Evolutionary conservation across 1,140 invertebrate genomes (phyloP).

Genomic region (Dreissena polymorpha): DNA sequence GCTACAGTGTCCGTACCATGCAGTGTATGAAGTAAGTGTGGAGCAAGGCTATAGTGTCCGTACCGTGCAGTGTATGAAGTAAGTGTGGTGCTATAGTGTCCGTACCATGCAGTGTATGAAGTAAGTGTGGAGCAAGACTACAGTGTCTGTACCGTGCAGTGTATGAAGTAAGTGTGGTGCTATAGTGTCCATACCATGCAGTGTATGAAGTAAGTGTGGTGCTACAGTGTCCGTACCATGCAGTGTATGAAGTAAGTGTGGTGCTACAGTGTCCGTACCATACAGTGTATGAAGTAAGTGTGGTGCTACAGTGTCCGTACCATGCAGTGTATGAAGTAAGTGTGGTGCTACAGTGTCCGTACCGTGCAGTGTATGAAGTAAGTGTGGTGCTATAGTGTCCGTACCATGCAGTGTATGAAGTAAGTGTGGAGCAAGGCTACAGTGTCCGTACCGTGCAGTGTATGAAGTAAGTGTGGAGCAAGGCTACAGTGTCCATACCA

Average conservation of each 20-base stretch:
- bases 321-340: conserved; percentile 68
- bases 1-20: conserved; percentile 62
- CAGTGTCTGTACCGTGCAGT: conserved; percentile 60
- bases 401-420: conserved; percentile 68
- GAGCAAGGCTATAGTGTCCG: conserved; percentile 55
- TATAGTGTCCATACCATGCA: conserved; percentile 61
- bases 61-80: conserved; percentile 68
- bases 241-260: conserved; percentile 65
- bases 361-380: conserved; percentile 71
- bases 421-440: conserved; percentile 65
- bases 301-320: conserved; percentile 56
- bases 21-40: conserved; percentile 65
- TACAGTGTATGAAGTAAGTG: conserved; percentile 67
- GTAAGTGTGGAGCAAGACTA: conserved; percentile 65
- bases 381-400: conserved; percentile 52
- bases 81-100: conserved; percentile 59
- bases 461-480: conserved; percentile 65
- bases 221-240: conserved; percentile 62
- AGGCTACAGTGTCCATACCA: conserved; percentile 62
- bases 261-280: conserved; percentile 61
- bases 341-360: conserved; percentile 51
- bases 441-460: conserved; percentile 62
- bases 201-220: conserved; percentile 64
- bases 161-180: conserved; percentile 67
- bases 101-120: conserved; percentile 68